Evolutionary conservation across 2,113 vertebrate genomes (phyloP).

Genomic region (Micromys minutus): DNA sequence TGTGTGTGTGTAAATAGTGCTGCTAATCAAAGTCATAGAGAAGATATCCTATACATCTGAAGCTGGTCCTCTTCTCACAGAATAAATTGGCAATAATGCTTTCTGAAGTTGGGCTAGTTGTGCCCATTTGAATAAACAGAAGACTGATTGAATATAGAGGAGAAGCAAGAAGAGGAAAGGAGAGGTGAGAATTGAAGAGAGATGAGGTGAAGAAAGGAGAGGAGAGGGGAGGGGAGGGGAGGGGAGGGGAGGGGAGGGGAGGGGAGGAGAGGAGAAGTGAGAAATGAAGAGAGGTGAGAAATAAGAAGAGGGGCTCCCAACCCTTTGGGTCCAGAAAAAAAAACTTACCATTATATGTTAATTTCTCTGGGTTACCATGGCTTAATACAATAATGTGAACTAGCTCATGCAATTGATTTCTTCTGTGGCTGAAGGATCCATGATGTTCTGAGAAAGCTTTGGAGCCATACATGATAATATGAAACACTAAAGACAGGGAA

Average conservation of each 20-base stretch:
- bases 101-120: not conserved
- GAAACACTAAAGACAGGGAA: not conserved
- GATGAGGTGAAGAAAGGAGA: too few species aligned
- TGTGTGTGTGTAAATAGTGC: not conserved
- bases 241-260: accelerated
- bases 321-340: not conserved
- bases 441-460: not conserved
- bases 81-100: not conserved
- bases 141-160: not conserved
- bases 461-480: not conserved
- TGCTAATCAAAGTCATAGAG: not conserved
- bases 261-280: accelerated
- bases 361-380: not conserved
- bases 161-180: not conserved
- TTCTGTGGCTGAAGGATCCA: not conserved
- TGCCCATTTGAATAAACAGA: not conserved
- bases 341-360: not conserved
- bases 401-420: not conserved
- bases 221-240: too few species aligned
- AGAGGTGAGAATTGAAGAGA: accelerated
- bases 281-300: not conserved
- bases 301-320: not conserved
- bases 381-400: not conserved
- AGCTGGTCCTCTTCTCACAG: not conserved
- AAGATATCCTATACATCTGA: not conserved